Evolutionary conservation across 2,113 vertebrate genomes (phyloP), one percentile per base, ranked within the genome.

Genomic region (Labeo catla): DNA sequence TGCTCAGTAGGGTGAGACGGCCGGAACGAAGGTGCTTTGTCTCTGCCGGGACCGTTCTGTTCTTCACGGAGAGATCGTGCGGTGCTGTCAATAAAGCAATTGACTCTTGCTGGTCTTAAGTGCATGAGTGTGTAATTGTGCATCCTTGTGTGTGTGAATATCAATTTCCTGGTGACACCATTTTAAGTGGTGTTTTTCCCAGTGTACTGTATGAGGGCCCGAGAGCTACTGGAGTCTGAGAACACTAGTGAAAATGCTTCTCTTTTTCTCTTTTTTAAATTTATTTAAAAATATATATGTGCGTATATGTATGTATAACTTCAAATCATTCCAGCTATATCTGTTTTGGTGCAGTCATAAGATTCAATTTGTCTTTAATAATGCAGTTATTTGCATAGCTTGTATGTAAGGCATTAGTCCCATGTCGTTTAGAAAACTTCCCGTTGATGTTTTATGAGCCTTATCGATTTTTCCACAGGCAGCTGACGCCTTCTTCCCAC

Each of bases 381-480:
- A 21, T 59, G 5, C 65, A 72, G 65, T 11, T 83, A 43, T 73
- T 83, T 83, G 10, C 81, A 34, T 52, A 78, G 28, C 47, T 28
- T 84, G 8, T 19, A 57, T 73, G 81, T 52, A 72, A 68, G 49
- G 2, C 43, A 28, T 70, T 10, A 50, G 77, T 61, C 23, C 66
- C 23, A 65, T 61, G 68, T 86, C 9, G 12, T 81, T 36, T 49
- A 28, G 47, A 76, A 80, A 73, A 86, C 70, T 87, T 77, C 54
- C 52, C 74, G 88, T 88, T 86, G 88, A 90, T 93, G 88, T 86
- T 89, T 84, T 87, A 85, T 84, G 81, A 87, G 86, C 86, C 76
- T 84, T 90, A 94, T 93, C 88, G 93, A 94, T 94, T 92, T 86
- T 81, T 86, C 59, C 86, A 83, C 84, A 68, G 57, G 36, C 88